Conservation (phyloP, 2,888 invertebrate species). For the Torymus aiolomorphi region DNA sequence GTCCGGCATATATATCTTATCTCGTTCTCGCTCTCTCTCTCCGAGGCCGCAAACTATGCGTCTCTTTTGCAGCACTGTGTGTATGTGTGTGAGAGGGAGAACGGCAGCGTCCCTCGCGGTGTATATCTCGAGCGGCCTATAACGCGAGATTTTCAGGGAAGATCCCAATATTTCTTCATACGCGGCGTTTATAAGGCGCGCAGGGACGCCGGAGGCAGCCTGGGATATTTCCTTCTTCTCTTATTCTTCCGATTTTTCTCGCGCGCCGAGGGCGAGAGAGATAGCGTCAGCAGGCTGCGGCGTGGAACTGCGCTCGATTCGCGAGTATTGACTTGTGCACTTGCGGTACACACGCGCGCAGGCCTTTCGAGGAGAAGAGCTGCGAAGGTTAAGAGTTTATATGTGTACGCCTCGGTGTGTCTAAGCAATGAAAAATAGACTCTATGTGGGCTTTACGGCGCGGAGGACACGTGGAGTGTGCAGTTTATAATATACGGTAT, state of each 20-base stretch:
- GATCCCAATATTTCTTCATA: conserved; percentile 48
- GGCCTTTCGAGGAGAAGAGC: neutral
- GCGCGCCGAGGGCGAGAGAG: neutral
- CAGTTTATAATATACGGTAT: no score
- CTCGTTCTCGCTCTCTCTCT: conserved; percentile 11
- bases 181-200: conserved; percentile 17
- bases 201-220: neutral
- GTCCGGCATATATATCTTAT: conserved; percentile 55
- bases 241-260: neutral
- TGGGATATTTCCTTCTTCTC: neutral
- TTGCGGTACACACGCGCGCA: neutral
- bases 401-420: neutral
- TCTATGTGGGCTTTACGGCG: no score
- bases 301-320: conserved; percentile 35
- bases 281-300: neutral
- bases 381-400: conserved; percentile 18
- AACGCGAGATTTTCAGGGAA: conserved; percentile 41
- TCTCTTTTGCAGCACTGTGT: neutral
- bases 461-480: no score
- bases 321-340: conserved; percentile 34
- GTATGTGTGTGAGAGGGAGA: no score
- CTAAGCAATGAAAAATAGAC: conserved; percentile 23
- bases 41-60: conserved; percentile 24
- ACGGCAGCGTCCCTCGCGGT: neutral
- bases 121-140: conserved; percentile 17